Conservation (phyloP, 2,113 vertebrate genomes). For the Odontesthes bonariensis region DNA sequence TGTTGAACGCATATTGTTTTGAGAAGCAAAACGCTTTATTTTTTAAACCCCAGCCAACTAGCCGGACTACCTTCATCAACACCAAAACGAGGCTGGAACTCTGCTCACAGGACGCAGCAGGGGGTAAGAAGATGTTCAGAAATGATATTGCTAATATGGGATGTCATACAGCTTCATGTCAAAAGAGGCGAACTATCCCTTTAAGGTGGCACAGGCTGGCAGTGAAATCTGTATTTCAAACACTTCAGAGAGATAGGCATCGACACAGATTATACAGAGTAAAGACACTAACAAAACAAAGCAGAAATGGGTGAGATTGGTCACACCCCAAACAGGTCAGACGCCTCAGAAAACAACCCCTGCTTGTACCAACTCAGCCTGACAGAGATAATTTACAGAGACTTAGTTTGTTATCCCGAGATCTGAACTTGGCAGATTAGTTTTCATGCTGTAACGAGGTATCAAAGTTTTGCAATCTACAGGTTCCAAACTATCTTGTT, state of each 20-base stretch:
- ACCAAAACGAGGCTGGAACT: no score
- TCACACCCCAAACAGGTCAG: constrained; percentile 24
- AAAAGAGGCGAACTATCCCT: no score
- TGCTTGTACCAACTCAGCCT: constrained; percentile 13
- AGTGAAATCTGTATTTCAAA: constrained; percentile 35
- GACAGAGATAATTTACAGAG: constrained; percentile 16
- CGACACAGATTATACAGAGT: constrained; percentile 11
- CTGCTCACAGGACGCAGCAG: no score
- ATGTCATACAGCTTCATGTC: no score
- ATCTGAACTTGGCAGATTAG: constrained; percentile 52
- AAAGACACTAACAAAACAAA: background rate
- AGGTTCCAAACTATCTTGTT: constrained; percentile 47
- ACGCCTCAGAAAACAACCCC: constrained; percentile 15
- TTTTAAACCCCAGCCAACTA: no score
- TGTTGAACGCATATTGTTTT: no score
- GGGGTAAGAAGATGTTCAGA: no score
- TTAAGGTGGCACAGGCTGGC: constrained; percentile 1
- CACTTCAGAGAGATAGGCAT: constrained; percentile 16
- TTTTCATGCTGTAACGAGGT: constrained; percentile 16
- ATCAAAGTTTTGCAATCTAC: constrained; percentile 40
- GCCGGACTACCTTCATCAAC: no score
- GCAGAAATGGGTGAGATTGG: constrained; percentile 30
- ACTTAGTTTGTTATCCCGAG: constrained; percentile 35
- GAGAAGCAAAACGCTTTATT: no score
- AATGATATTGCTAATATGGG: no score